Base-by-base conservation (phyloP, 2,888 invertebrate species). In the Volucella zonaria region DNA sequence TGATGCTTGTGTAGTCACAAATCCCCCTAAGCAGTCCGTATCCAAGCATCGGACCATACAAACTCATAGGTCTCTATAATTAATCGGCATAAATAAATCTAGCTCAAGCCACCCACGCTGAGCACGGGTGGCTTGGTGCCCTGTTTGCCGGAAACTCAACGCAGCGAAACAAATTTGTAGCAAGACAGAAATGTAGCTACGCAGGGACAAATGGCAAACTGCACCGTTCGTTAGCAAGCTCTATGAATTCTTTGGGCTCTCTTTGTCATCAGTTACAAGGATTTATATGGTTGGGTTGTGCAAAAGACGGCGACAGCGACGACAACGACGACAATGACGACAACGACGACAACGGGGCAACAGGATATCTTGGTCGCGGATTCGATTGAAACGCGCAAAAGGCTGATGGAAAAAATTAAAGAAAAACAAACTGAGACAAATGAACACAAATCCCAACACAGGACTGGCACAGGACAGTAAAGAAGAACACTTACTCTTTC, bases 41-140 rank as follows among this genome's bases (percentile, higher is more conserved):
- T 42, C n/a, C 59, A 10, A 40, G n/a, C 40, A 52, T n/a, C 40
- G 45, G 42, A 58, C 47, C 38, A 31, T 31, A 6, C 31, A 6
- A 31, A 45, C 45, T 8, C 6, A 12, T 42, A 64, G 47, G 56
- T 49, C 49, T 42, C 67, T 47, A 49, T 75, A 81, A 75, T 81
- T 81, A 81, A 81, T 75, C 75, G 67, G 51, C 14, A 64, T 64
- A 58, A 52, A 68, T 75, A 68, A 75, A 68, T 64, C 71, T 64
- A 71, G 31, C 40, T 70, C 15, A 47, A 42, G 56, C 68, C 61
- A 77, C 67, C 61, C 49, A 62, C 74, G 47, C 3, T 62, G 52
- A 45, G 52, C 14, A 31, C 31, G 31, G 38, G 56, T 56, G n/a
- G 49, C 43, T 15, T 52, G 47, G 43, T 31, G 31, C 31, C 31